Percentiles rank a stretch among this genome's conserved stretches.
Evolutionary conservation across 2,113 vertebrate species (phyloP).

Genomic region (Megaceryle torquata): DNA sequence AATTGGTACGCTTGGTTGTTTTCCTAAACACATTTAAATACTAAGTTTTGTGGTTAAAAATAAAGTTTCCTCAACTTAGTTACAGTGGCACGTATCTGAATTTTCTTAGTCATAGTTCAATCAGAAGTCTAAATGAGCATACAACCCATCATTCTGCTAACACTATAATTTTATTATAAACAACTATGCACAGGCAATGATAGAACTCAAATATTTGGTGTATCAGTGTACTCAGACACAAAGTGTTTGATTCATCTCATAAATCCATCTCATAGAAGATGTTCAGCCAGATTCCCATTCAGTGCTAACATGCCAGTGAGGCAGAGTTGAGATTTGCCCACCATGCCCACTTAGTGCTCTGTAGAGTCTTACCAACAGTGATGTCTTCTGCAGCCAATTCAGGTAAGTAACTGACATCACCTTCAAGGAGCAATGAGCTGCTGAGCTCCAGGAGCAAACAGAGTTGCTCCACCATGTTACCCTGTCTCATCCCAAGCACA

Average conservation of each 20-base stretch:
- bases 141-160: neutral
- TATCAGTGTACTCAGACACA: neutral
- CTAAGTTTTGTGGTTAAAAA: slow-evolving; percentile 25
- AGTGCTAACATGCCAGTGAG: neutral
- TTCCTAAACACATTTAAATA: slow-evolving; percentile 54
- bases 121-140: neutral
- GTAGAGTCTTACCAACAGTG: neutral
- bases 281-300: neutral
- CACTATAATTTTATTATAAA: neutral
- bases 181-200: neutral
- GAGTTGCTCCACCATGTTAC: neutral
- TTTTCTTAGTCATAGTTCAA: slow-evolving; percentile 17
- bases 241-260: slow-evolving; percentile 10
- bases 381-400: neutral
- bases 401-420: neutral
- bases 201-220: neutral
- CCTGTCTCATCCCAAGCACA: neutral
- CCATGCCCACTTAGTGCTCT: neutral
- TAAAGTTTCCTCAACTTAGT: neutral
- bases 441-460: neutral
- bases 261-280: neutral
- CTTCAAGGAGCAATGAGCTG: neutral
- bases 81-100: slow-evolving; percentile 5
- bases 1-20: slow-evolving; percentile 40
- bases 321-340: neutral